Evolutionary conservation across 2,113 vertebrate genomes (phyloP).

Genomic region (Microcebus griseorufus): DNA sequence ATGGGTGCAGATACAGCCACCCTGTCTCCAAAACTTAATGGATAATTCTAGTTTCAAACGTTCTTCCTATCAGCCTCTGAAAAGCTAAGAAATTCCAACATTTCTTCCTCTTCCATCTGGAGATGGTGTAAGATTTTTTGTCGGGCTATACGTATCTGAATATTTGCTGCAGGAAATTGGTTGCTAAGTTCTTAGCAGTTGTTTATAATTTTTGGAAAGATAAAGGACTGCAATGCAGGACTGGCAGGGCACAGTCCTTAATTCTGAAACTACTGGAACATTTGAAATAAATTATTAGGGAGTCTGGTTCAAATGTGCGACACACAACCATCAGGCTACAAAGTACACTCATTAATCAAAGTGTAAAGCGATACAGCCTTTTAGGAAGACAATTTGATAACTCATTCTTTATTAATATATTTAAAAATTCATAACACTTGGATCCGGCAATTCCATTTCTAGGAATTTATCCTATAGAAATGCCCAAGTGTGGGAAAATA

Average conservation of each 20-base stretch:
- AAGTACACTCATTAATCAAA: not conserved
- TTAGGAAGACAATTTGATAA: constrained; percentile 36
- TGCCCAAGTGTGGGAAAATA: not conserved
- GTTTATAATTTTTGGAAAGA: constrained; percentile 34
- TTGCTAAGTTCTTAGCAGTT: constrained; percentile 31
- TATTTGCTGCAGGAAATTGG: constrained; percentile 40
- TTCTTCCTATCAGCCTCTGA: not conserved
- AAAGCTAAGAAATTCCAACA: not conserved
- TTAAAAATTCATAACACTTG: constrained; percentile 48
- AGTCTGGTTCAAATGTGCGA: not conserved
- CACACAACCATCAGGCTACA: not conserved
- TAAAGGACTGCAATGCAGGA: not conserved
- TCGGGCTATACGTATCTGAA: not conserved
- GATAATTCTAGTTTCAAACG: not conserved
- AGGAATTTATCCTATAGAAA: constrained; percentile 26
- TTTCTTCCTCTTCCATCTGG: constrained; percentile 21
- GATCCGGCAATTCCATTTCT: constrained; percentile 22
- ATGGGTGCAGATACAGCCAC: not conserved
- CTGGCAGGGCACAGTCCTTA: not conserved
- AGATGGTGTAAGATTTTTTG: not conserved
- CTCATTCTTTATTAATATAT: constrained; percentile 54
- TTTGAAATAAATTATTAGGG: constrained; percentile 23
- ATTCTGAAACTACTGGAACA: constrained; percentile 7
- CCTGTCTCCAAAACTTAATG: not conserved
- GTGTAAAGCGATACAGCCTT: not conserved